Percentiles rank a stretch among this genome's conserved stretches.
Evolutionary conservation across 1,140 invertebrate species (phyloP).

Genomic region (Atta colombica): DNA sequence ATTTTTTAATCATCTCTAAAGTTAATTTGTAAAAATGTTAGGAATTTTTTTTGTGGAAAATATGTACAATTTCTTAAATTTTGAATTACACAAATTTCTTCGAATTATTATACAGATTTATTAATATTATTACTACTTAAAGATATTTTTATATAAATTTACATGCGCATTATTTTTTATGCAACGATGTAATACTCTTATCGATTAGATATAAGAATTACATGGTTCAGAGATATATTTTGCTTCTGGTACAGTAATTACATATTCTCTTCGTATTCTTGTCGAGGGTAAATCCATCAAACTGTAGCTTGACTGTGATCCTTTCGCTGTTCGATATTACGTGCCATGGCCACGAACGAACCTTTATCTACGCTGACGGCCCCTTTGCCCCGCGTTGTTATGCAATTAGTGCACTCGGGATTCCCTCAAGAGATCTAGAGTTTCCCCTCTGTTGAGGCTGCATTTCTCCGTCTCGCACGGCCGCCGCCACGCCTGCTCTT

Average conservation of each 20-base stretch:
- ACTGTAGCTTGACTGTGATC: constrained; percentile 23
- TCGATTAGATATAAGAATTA: background rate
- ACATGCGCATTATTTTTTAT: background rate
- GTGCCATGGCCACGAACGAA: constrained; percentile 12
- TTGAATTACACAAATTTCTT: background rate
- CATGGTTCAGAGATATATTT: background rate
- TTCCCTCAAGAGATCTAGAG: constrained; percentile 74
- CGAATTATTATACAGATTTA: background rate
- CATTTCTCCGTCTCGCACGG: constrained; percentile 65
- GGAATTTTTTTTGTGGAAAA: background rate
- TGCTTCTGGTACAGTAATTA: background rate
- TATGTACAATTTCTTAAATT: background rate
- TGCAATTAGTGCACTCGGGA: constrained; percentile 79
- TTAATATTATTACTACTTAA: background rate
- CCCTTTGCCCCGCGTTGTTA: constrained; percentile 68
- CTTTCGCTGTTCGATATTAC: constrained; percentile 40
- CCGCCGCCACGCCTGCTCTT: constrained; percentile 66
- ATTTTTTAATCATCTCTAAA: background rate
- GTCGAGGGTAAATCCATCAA: constrained; percentile 29
- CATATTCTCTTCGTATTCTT: constrained; percentile 20
- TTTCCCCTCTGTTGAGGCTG: constrained; percentile 66
- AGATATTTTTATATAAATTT: background rate
- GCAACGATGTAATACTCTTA: background rate
- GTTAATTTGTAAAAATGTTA: background rate
- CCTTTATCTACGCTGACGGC: constrained; percentile 28